Percentiles rank a stretch among this genome's conserved stretches.
Conservation (phyloP, 2,797 vertebrate genomes). For the Epinephelus malabaricus region DNA sequence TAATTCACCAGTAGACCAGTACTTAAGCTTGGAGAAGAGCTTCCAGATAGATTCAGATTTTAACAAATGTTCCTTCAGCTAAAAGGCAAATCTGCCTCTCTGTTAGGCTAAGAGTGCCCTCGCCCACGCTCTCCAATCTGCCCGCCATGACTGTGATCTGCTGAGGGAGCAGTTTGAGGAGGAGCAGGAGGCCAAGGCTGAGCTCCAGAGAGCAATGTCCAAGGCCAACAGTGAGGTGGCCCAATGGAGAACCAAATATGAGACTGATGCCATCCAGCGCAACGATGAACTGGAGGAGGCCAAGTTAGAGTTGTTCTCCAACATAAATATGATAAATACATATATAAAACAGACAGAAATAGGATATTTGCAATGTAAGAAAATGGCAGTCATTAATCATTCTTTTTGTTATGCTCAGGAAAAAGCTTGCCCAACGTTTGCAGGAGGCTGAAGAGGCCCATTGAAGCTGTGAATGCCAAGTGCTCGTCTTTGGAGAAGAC, state of each 20-base stretch:
- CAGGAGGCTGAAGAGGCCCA: slow-evolving; percentile 88
- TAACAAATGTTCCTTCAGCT: background rate
- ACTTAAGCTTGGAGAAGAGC: background rate
- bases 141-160: slow-evolving; percentile 89
- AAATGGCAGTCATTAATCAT: background rate
- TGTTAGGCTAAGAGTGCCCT: slow-evolving; percentile 87
- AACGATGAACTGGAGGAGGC: slow-evolving; percentile 88
- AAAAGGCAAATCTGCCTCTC: background rate
- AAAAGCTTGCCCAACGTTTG: slow-evolving; percentile 88
- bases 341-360: slow-evolving; percentile 9
- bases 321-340: slow-evolving; percentile 16
- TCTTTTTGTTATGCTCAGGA: slow-evolving; percentile 68
- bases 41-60: background rate
- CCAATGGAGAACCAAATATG: slow-evolving; percentile 88
- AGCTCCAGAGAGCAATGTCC: slow-evolving; percentile 86
- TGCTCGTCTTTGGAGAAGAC: slow-evolving; percentile 90
- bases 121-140: slow-evolving; percentile 86
- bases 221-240: slow-evolving; percentile 88
- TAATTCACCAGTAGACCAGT: background rate
- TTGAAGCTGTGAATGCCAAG: slow-evolving; percentile 87
- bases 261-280: slow-evolving; percentile 83
- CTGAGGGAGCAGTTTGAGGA: slow-evolving; percentile 90
- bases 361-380: background rate
- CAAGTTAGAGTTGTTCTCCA: slow-evolving; percentile 79
- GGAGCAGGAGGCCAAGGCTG: slow-evolving; percentile 86